phyloP scores from a whole-genome alignment of 2,888 invertebrate genomes.

The Itoplectis maculator region DNA sequence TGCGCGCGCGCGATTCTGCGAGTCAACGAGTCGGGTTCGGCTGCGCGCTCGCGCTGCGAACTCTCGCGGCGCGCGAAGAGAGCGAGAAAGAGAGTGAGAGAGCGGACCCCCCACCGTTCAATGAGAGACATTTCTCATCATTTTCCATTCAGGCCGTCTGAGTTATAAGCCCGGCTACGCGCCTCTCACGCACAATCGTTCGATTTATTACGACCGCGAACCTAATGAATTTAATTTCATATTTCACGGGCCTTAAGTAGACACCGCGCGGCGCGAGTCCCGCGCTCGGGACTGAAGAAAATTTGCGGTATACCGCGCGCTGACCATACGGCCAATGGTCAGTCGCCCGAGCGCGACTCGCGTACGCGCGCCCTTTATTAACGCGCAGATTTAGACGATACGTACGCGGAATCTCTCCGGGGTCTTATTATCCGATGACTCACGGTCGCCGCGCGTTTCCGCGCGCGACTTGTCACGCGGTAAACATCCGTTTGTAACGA shows the following conservation, averaged over 20 bases:
- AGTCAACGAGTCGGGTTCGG: slow-evolving; percentile 50
- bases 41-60: slow-evolving; percentile 8
- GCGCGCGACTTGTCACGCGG: background rate
- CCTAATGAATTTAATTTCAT: slow-evolving; percentile 84
- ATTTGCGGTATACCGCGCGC: slow-evolving; percentile 31
- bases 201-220: slow-evolving; percentile 83
- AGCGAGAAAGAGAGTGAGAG: too few species aligned
- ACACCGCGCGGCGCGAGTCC: slow-evolving; percentile 62
- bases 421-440: slow-evolving; percentile 27
- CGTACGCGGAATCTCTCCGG: slow-evolving; percentile 31
- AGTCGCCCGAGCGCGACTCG: background rate
- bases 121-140: slow-evolving; percentile 84
- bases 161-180: slow-evolving; percentile 79
- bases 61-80: background rate
- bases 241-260: slow-evolving; percentile 83
- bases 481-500: slow-evolving; percentile 6
- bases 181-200: slow-evolving; percentile 79
- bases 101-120: slow-evolving; percentile 83
- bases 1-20: slow-evolving; percentile 70
- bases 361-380: slow-evolving; percentile 16
- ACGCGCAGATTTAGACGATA: slow-evolving; percentile 41
- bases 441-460: slow-evolving; percentile 29
- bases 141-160: slow-evolving; percentile 83
- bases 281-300: slow-evolving; percentile 52
- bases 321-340: background rate